These are phyloP conservation scores for Holothuria leucospilota DNA, from an alignment of 53 echinoderm and acorn worm genomes.

Conservation along the genomic window DNA sequence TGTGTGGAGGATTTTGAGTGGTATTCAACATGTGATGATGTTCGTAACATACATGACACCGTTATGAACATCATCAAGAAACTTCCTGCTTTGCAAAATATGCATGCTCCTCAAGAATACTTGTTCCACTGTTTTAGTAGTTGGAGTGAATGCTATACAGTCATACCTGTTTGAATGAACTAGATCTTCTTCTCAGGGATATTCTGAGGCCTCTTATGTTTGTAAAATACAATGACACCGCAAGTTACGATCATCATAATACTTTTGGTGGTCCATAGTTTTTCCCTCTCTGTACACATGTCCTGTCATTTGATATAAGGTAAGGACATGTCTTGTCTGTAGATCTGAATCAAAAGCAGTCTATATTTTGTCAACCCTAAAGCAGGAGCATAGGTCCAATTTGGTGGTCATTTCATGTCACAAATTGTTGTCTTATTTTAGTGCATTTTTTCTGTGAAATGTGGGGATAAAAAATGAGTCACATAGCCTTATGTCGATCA, in stretches of 20 bases:
- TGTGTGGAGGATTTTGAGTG: not conserved
- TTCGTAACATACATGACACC: too few relatives aligned
- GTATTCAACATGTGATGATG: not conserved
- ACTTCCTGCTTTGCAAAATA: too few relatives aligned
- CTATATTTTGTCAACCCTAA: too few relatives aligned
- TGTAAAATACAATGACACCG: not conserved
- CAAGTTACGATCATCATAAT: not conserved
- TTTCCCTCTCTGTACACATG: not conserved
- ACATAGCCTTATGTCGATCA: too few relatives aligned
- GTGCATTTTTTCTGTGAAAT: not conserved
- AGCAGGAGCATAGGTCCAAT: too few relatives aligned
- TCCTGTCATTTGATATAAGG: not conserved
- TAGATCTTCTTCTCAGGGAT: not conserved
- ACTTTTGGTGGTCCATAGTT: not conserved
- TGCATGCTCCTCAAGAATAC: not conserved
- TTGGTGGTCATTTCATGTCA: constrained; percentile 1
- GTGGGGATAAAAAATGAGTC: too few relatives aligned
- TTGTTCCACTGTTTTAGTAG: constrained; percentile 1
- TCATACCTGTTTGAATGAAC: not conserved
- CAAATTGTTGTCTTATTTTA: not conserved
- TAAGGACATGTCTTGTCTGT: not conserved
- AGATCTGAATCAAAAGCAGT: too few relatives aligned
- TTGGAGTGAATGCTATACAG: too few relatives aligned
- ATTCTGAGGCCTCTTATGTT: not conserved
- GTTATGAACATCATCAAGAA: too few relatives aligned